Evolutionary conservation across 92 coral and sea anemone species (phyloP), one percentile per base, ranked within the genome.

Genomic region (Umimayanthus kanabou): DNA sequence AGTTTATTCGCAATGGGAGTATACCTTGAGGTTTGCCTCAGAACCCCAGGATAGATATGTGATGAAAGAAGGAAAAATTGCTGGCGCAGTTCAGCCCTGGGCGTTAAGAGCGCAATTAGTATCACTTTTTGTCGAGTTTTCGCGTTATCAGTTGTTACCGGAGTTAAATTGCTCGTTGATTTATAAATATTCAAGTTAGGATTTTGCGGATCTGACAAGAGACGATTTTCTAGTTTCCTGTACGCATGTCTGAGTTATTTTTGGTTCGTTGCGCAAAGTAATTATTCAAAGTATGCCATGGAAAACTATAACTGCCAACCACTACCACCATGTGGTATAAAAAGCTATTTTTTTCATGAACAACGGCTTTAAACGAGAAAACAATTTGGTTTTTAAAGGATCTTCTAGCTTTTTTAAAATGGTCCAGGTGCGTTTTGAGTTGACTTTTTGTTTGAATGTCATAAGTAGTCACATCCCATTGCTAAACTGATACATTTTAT

Each of bases 41-140:
- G 67, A 83, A 73, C 58, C 2, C 78, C 87, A 69, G 53, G 76
- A 82, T 11, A 43, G 74, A 40, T 40, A 82, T 66, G 76, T 25
- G 87, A 83, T 83, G 87, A 83, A 50, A 83, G 87, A 83, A 70
- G 29, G 58, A 78, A 50, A 81, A 66, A 42, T 64, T 66, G 85
- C 14, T 42, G 61, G 76, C 37, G 78, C 76, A 71, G 65, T 43
- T 22, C 16, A 10, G 58, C 85, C 85, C 20, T 25, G 55, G 73
- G 76, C 85, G 39, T 66, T 69, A 22, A 81, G 75, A 28, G 64
- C 49, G 28, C 55, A 64, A 65, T 81, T 26, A 81, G 23, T 66
- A 81, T 81, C 55, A 47, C 75, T 45, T 83, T 83, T 83, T 67
- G 40, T 83, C 87, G 79, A 83, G 42, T 70, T 70, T 50, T 83